phyloP scores from a whole-genome alignment of 2,113 vertebrate species.

The Pipa parva region DNA sequence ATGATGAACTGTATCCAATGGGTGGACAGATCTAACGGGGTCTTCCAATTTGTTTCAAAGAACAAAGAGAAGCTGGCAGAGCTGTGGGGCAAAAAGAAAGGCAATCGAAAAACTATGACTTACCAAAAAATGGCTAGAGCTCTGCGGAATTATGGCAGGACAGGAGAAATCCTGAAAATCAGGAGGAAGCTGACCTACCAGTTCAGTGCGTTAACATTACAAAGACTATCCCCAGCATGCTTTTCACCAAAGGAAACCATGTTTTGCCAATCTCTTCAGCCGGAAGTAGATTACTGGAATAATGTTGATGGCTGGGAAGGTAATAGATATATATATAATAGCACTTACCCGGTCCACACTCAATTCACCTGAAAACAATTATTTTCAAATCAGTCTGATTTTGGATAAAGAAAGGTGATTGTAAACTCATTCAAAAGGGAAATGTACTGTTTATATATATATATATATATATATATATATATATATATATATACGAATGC shows the following conservation, averaged over 20 bases:
- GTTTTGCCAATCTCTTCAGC: slow-evolving; percentile 52
- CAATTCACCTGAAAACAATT: slow-evolving; percentile 41
- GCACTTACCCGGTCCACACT: slow-evolving; percentile 59
- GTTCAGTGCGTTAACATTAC: slow-evolving; percentile 83
- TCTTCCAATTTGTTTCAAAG: slow-evolving; percentile 95
- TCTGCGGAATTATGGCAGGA: slow-evolving; percentile 90
- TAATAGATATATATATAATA: slow-evolving; percentile 64
- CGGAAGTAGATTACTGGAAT: slow-evolving; percentile 63
- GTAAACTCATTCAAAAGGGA: too few species aligned
- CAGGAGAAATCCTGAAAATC: slow-evolving; percentile 89
- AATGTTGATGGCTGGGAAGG: slow-evolving; percentile 58
- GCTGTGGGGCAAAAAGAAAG: slow-evolving; percentile 91
- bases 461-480: too few species aligned
- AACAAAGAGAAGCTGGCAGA: slow-evolving; percentile 95
- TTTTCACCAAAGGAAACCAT: slow-evolving; percentile 58
- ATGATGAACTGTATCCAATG: slow-evolving; percentile 93
- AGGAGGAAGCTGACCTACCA: slow-evolving; percentile 93
- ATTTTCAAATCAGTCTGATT: not conserved
- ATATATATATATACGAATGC: too few species aligned
- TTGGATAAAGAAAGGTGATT: not conserved
- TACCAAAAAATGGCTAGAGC: slow-evolving; percentile 98
- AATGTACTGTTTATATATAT: too few species aligned
- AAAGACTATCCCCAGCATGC: slow-evolving; percentile 67
- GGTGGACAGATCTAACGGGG: slow-evolving; percentile 80
- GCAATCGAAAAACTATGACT: slow-evolving; percentile 95